Percentiles rank a stretch among this genome's conserved stretches.
Conservation (phyloP, 2,797 vertebrate genomes). For the Rhyacichthys aspro region DNA sequence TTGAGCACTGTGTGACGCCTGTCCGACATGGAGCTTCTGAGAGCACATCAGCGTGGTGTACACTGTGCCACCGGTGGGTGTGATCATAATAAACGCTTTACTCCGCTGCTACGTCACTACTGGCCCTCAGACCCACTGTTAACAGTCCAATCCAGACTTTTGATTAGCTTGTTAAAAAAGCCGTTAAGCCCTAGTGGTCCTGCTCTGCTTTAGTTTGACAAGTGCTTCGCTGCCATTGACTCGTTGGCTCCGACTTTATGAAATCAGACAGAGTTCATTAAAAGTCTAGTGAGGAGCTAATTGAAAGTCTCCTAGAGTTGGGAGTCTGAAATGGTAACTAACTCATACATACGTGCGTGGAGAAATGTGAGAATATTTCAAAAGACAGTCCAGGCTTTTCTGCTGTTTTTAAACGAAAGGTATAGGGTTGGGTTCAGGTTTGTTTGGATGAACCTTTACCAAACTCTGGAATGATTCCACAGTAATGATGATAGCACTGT, state of each 20-base stretch:
- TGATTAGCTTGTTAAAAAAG: constrained; percentile 35
- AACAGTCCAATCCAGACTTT: constrained; percentile 21
- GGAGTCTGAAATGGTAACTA: constrained; percentile 17
- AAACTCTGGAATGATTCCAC: not conserved
- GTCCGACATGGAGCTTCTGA: not conserved
- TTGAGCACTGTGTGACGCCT: not conserved
- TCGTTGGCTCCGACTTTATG: constrained; percentile 38
- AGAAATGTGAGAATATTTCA: constrained; percentile 1
- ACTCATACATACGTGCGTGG: not conserved
- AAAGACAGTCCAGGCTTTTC: not conserved
- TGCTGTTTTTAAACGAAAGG: no score
- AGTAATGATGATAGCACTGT: not conserved
- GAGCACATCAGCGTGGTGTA: not conserved
- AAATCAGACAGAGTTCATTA: constrained; percentile 58
- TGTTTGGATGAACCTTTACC: not conserved
- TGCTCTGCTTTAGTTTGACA: constrained; percentile 21
- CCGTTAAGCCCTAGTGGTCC: constrained; percentile 22
- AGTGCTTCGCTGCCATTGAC: constrained; percentile 5
- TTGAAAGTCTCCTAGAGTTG: constrained; percentile 33
- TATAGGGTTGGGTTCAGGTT: not conserved
- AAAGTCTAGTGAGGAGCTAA: constrained; percentile 49
- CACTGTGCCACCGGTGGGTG: not conserved
- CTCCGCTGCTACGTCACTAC: not conserved
- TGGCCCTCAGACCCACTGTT: constrained; percentile 11
- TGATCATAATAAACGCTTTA: not conserved